Percentiles rank a stretch among this genome's conserved stretches.
Evolutionary conservation across 2,113 vertebrate species (phyloP).

Genomic region (Cariama cristata): DNA sequence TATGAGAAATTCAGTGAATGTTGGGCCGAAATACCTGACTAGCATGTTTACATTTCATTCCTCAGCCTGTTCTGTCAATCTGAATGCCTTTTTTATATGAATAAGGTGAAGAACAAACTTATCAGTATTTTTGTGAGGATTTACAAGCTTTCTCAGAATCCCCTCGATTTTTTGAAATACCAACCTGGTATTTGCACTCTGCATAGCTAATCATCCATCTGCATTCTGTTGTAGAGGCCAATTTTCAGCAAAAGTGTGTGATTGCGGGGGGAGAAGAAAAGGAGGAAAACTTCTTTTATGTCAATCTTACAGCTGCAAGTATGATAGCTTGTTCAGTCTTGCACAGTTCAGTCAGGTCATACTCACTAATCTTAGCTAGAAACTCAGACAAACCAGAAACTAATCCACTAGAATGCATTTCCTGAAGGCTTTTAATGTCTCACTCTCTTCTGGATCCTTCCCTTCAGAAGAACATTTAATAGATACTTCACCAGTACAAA

Average conservation of each 20-base stretch:
- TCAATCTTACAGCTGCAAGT: background rate
- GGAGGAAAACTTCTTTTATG: background rate
- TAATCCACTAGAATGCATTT: background rate
- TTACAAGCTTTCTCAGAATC: background rate
- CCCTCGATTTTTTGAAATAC: background rate
- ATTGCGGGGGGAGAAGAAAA: background rate
- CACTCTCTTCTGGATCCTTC: background rate
- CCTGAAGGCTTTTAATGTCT: background rate
- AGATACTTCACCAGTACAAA: background rate
- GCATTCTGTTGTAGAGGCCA: background rate
- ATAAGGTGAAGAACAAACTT: background rate
- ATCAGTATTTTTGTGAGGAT: slow-evolving; percentile 3
- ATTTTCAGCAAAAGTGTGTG: background rate
- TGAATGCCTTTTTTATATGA: background rate
- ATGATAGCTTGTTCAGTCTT: background rate
- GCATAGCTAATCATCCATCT: background rate
- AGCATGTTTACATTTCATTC: background rate
- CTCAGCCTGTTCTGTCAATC: background rate
- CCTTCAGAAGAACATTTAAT: background rate
- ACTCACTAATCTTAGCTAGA: background rate
- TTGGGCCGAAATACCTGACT: background rate
- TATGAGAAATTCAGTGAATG: background rate
- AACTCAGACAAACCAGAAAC: background rate
- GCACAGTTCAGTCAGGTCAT: background rate
- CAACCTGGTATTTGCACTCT: background rate